Evolutionary conservation across 2,797 vertebrate species (phyloP), one percentile per base, ranked within the genome.

Genomic region (Austrolebias charrua): DNA sequence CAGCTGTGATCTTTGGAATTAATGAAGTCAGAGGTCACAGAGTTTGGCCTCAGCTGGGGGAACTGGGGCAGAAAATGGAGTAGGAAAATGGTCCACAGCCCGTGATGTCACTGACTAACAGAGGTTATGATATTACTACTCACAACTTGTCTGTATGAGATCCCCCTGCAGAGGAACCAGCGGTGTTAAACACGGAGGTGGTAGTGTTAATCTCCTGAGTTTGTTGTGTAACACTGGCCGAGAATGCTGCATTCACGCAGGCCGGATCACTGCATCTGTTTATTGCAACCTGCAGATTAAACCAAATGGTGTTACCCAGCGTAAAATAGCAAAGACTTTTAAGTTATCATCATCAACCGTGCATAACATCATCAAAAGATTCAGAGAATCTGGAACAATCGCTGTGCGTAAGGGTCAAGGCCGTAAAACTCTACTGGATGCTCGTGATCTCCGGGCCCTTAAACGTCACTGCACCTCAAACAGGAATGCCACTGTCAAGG

Each of bases 261-360:
- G 53, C 55, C 46, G 84, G 86, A 87, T 84, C 88, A 72, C 76
- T 86, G 82, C 71, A 72, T 85, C 73, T 90, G 85, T 89, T 85
- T 86, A 85, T 80, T 77, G 80, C 73, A 63, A 82, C 80, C 79
- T 79, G 74, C 58, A 78, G 82, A 83, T 89, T 83, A 84, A 79
- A 75, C 63, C 71, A 67, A 69, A 81, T n/a, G n/a, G n/a, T n/a
- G n/a, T n/a, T n/a, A n/a, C n/a, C n/a, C n/a, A n/a, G n/a, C n/a
- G n/a, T n/a, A n/a, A n/a, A n/a, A n/a, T n/a, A n/a, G n/a, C n/a
- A n/a, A n/a, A n/a, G n/a, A n/a, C n/a, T n/a, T n/a, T n/a, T n/a
- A n/a, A n/a, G n/a, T n/a, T n/a, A n/a, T n/a, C n/a, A n/a, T n/a
- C n/a, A n/a, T n/a, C n/a, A n/a, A n/a, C n/a, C n/a, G n/a, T n/a